phyloP scores from a whole-genome alignment of 2,113 vertebrate species.

The Mus spicilegus region DNA sequence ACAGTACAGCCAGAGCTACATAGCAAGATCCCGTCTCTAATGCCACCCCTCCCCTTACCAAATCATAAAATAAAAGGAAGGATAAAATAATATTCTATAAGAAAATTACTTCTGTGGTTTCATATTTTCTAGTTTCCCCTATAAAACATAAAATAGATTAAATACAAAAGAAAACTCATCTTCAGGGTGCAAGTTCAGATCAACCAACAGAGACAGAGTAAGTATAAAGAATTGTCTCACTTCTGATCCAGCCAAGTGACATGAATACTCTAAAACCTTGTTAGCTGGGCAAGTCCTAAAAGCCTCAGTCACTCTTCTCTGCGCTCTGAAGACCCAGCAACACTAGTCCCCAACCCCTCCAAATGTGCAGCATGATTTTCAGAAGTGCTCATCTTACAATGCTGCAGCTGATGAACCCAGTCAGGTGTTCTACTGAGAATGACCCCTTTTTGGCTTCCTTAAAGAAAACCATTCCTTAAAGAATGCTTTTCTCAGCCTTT shows the following conservation, averaged over 20 bases:
- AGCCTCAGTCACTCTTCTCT: neutral
- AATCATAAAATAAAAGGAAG: neutral
- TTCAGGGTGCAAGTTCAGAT: neutral
- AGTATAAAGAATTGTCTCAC: neutral
- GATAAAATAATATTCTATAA: neutral
- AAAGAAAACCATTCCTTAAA: neutral
- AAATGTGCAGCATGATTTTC: neutral
- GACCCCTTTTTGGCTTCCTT: neutral
- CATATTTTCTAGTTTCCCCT: neutral
- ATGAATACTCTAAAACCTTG: neutral
- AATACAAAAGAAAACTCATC: neutral
- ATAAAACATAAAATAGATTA: neutral
- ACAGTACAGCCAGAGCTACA: neutral
- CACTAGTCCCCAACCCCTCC: neutral
- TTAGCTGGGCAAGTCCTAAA: neutral
- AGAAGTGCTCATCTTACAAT: neutral
- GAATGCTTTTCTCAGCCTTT: too few species aligned
- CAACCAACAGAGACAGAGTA: accelerated
- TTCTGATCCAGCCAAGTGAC: neutral
- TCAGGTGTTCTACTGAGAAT: neutral
- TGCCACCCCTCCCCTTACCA: too few species aligned
- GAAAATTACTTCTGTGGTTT: neutral
- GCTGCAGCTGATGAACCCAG: neutral
- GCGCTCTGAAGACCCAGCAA: neutral
- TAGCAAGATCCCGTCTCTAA: neutral